A percentile compares a stretch with the other conserved stretches of the same genome.
These are phyloP conservation scores for Catocala fraxini DNA, from an alignment of 2,888 invertebrate genomes.

Conservation along the genomic window DNA sequence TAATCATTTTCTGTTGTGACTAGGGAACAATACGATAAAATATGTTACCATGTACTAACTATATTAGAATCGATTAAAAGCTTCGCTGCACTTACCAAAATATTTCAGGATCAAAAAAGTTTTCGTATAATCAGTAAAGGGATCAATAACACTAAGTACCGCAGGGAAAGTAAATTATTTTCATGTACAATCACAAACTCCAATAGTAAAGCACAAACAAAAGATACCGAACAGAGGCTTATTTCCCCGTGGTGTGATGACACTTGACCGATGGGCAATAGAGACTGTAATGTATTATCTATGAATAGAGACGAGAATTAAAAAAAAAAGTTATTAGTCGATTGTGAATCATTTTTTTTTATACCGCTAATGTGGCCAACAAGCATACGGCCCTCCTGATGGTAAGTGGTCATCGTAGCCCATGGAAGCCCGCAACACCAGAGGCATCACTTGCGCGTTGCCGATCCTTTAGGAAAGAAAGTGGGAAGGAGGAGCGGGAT, in stretches of 20 bases:
- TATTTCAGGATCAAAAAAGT: constrained; percentile 11
- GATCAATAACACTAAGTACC: constrained; percentile 29
- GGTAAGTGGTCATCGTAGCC: no score
- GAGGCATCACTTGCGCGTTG: no score
- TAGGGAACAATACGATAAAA: constrained; percentile 1
- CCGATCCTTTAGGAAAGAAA: no score
- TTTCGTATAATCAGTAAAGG: neutral
- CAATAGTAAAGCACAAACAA: constrained; percentile 41
- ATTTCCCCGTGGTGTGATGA: constrained; percentile 38
- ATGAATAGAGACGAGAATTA: neutral
- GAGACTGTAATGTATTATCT: no score
- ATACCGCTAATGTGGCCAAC: no score
- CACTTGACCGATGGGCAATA: constrained; percentile 14
- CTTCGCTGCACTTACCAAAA: constrained; percentile 33
- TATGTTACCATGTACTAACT: constrained; percentile 12
- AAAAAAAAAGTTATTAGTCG: neutral
- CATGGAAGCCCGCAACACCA: no score
- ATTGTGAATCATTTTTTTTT: neutral
- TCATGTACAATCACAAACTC: constrained; percentile 24
- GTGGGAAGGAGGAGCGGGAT: no score
- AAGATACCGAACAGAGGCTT: constrained; percentile 20
- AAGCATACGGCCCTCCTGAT: no score
- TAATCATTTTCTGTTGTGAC: constrained; percentile 14
- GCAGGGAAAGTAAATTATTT: constrained; percentile 39
- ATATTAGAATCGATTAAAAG: neutral